Conservation (phyloP, 2,113 vertebrate genomes). For the Tragelaphus scriptus region DNA sequence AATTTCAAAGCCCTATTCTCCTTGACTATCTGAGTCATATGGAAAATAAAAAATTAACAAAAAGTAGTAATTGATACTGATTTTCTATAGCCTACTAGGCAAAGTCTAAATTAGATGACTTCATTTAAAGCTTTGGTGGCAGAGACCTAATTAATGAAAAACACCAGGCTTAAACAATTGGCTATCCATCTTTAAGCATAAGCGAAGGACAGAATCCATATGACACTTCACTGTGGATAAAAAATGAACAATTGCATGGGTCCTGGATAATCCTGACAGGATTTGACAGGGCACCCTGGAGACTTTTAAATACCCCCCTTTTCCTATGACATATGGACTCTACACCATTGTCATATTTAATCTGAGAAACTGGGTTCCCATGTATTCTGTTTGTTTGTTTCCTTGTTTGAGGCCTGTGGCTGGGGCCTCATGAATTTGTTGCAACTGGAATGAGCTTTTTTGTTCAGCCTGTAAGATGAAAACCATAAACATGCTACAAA, state of each 20-base stretch:
- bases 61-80: constrained; percentile 79
- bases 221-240: constrained; percentile 72
- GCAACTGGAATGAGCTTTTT: constrained; percentile 57
- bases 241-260: constrained; percentile 74
- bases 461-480: constrained; percentile 58
- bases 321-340: constrained; percentile 53
- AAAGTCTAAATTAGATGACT: constrained; percentile 81
- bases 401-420: constrained; percentile 49
- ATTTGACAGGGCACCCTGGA: constrained; percentile 56
- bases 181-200: constrained; percentile 77
- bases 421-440: constrained; percentile 23
- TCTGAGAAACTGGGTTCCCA: constrained; percentile 61
- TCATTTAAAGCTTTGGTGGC: constrained; percentile 77
- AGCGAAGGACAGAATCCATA: constrained; percentile 76
- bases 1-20: constrained; percentile 74
- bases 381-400: constrained; percentile 54
- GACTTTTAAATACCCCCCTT: constrained; percentile 26
- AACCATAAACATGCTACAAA: constrained; percentile 60
- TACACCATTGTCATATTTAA: constrained; percentile 60
- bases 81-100: constrained; percentile 75
- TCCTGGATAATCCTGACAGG: constrained; percentile 66
- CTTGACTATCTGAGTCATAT: constrained; percentile 68
- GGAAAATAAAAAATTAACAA: constrained; percentile 82
- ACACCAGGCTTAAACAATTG: constrained; percentile 79
- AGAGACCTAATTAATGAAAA: constrained; percentile 84